Evolutionary conservation across 2,888 invertebrate species (phyloP).

Genomic region (Chaetoderma sp.): DNA sequence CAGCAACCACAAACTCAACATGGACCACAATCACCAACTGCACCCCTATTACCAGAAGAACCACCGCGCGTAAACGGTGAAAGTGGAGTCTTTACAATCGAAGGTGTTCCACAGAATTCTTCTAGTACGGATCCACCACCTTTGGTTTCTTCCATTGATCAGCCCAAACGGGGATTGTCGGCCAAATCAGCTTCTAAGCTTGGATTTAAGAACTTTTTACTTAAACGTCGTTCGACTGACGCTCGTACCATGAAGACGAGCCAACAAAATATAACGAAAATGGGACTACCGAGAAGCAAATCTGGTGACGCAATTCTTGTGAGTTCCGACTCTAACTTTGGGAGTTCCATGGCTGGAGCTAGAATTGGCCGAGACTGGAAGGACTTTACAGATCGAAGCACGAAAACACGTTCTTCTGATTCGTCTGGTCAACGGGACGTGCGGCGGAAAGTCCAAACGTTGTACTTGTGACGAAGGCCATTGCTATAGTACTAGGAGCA

Average conservation of each 20-base stretch:
- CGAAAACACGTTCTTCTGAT: neutral
- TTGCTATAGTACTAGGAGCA: too few relatives aligned
- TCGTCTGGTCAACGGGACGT: neutral
- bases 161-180: too few relatives aligned
- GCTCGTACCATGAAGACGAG: neutral
- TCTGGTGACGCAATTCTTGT: constrained; percentile 1
- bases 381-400: neutral
- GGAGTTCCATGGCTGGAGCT: constrained; percentile 1
- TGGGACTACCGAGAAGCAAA: neutral
- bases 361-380: neutral
- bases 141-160: too few relatives aligned
- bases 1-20: constrained; percentile 27
- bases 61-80: too few relatives aligned
- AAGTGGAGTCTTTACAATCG: neutral
- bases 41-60: neutral
- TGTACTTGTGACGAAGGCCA: constrained; percentile 7
- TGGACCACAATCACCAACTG: neutral
- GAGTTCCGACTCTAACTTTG: neutral
- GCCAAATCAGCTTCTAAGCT: neutral
- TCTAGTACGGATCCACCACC: constrained; percentile 3
- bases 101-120: neutral
- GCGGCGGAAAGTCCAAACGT: neutral
- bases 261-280: neutral
- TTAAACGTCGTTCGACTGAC: neutral
- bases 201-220: neutral